These are phyloP conservation scores for Caenorhabditis macrosperma DNA, from an alignment of 2,888 invertebrate genomes.

Conservation along the genomic window DNA sequence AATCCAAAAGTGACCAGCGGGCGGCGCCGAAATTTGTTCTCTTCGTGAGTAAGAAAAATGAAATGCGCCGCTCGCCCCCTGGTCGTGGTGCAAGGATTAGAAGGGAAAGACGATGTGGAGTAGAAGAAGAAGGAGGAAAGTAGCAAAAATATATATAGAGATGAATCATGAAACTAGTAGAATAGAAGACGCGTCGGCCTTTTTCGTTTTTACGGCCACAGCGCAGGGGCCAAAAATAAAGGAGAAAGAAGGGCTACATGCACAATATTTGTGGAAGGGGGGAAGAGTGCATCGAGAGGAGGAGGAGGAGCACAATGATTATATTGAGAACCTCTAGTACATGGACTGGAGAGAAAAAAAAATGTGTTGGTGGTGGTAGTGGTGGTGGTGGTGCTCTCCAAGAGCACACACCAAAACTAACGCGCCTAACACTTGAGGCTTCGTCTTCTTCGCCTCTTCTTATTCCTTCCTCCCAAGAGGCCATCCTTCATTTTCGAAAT, in stretches of 20 bases:
- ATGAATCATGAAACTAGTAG: too few species aligned
- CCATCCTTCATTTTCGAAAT: constrained; percentile 42
- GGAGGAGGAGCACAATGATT: constrained; percentile 20
- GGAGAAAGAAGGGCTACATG: too few species aligned
- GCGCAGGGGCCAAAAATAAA: background rate
- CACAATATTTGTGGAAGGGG: background rate
- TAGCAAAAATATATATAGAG: too few species aligned
- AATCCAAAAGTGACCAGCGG: constrained; percentile 2
- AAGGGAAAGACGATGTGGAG: background rate
- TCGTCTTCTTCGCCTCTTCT: too few species aligned
- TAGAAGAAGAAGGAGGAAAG: too few species aligned
- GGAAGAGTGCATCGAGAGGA: constrained; percentile 2
- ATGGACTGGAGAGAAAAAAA: too few species aligned
- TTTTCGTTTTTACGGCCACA: too few species aligned
- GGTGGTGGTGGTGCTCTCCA: background rate
- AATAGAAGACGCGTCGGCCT: too few species aligned
- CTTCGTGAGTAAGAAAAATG: constrained; percentile 45
- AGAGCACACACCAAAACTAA: background rate
- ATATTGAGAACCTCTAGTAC: background rate
- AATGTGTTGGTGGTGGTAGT: too few species aligned
- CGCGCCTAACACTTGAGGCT: constrained; percentile 34
- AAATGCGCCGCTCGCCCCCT: constrained; percentile 1
- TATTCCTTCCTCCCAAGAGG: constrained; percentile 46
- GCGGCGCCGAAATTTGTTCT: too few species aligned
- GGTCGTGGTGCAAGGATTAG: constrained; percentile 29